A percentile compares a stretch with the other conserved stretches of the same genome.
Conservation (phyloP, 2,797 vertebrate species). For the Falco novaeseelandiae region DNA sequence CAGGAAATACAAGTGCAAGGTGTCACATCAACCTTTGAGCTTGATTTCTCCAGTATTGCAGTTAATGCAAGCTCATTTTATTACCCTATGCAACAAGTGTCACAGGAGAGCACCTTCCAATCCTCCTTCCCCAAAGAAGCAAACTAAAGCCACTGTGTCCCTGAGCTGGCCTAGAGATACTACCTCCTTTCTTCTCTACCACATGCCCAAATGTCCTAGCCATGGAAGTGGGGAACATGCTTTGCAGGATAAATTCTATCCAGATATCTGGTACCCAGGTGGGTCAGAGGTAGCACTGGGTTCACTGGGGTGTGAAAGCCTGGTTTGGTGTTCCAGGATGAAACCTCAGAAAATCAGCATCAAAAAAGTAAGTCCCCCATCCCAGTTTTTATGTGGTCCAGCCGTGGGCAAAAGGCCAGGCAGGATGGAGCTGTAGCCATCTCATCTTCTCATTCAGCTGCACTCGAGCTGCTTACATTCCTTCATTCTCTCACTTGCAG, state of each 20-base stretch:
- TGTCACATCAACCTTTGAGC: neutral
- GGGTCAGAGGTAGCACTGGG: neutral
- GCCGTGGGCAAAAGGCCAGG: neutral
- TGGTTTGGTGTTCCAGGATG: neutral
- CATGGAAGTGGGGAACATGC: fast-evolving
- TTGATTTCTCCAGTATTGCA: neutral
- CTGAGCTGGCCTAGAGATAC: neutral
- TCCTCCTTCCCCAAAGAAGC: neutral
- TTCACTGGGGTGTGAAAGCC: neutral
- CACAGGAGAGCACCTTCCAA: neutral
- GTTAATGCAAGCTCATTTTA: neutral
- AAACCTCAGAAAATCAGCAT: neutral
- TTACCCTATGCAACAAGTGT: neutral
- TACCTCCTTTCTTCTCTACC: neutral
- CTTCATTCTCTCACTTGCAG: neutral
- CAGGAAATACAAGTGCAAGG: neutral
- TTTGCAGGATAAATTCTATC: neutral
- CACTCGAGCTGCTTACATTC: neutral
- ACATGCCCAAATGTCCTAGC: neutral
- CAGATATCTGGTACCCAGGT: neutral
- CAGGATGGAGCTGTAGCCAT: neutral
- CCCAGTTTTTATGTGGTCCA: neutral
- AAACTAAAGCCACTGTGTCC: neutral
- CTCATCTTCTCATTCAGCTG: neutral
- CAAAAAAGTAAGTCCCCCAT: neutral